Base-by-base conservation (phyloP, 2,888 invertebrate species). In the Drosophila pegasa region DNA sequence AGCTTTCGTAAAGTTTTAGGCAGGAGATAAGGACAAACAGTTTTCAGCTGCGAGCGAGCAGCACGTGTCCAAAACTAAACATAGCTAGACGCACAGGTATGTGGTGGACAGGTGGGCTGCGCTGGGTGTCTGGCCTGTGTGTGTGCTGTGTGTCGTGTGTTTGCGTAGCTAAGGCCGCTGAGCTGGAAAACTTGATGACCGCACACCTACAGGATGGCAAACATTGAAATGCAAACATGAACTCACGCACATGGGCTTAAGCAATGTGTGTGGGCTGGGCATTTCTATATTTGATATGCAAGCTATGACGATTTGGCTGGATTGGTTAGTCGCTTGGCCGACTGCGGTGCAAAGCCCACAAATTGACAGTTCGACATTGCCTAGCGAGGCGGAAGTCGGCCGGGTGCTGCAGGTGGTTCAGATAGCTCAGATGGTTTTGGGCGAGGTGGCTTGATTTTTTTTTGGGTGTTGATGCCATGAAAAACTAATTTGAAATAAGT, bases 141-240 rank as follows among this genome's bases (percentile, higher is more conserved):
- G 33, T 22, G 22, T 12, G 22, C n/a, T n/a, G 9, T 33, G 41
- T 35, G 56, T 40, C 35, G 20, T 38, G 16, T 35, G 8, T 40
- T 43, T 51, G 40, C 25, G 14, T 43, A 9, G 55, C 38, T 37
- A 45, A 60, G 38, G 22, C 41, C 69, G 60, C 56, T 60, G 48
- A 56, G 70, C 40, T 62, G 68, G 59, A 64, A 61, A 75, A 60
- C 80, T 71, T 79, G 79, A 77, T 77, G 80, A 77, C 80, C 77
- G 71, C 80, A 77, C 76, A 71, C 70, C 76, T 63, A 56, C 75
- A 70, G 66, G 70, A 78, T 62, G 31, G 69, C 75, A 75, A 79
- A 77, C 76, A 79, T 75, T 65, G 61, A 71, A 77, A 77, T 75
- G 75, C 76, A 77, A 77, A 77, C 75, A 77, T 57, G 64, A 76